phyloP scores from a whole-genome alignment of 2,888 invertebrate genomes.

The Augiades crinisus region DNA sequence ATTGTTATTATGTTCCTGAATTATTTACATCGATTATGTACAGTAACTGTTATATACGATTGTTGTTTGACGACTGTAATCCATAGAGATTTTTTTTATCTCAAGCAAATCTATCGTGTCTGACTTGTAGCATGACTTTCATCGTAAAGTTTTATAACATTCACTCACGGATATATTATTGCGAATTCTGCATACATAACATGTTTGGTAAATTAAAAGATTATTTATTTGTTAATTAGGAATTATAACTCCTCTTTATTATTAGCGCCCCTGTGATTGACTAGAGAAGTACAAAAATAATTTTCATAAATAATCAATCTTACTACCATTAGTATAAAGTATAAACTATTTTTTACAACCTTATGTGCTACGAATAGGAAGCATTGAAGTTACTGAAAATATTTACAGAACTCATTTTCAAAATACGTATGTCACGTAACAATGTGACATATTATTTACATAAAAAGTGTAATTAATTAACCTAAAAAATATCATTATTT shows the following conservation, averaged over 20 bases:
- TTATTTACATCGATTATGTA: no score
- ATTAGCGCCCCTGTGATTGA: conserved; percentile 62
- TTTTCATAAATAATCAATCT: conserved; percentile 63
- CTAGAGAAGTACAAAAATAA: conserved; percentile 63
- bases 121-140: no score
- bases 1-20: no score
- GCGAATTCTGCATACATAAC: background rate
- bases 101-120: no score
- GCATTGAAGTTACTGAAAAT: conserved; percentile 14
- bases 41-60: no score
- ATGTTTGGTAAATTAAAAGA: background rate
- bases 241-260: conserved; percentile 64
- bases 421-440: background rate
- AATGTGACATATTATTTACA: background rate
- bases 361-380: conserved; percentile 20
- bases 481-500: background rate
- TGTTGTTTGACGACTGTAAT: no score
- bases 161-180: no score
- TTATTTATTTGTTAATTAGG: conserved; percentile 38
- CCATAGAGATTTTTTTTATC: no score
- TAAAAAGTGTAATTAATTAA: background rate
- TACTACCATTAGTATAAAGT: no score
- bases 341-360: conserved; percentile 29
- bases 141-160: no score
- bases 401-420: conserved; percentile 8